Evolutionary conservation across 2,888 invertebrate genomes (phyloP), one percentile per base, ranked within the genome.

Genomic region (Hirudinaria manillensis): DNA sequence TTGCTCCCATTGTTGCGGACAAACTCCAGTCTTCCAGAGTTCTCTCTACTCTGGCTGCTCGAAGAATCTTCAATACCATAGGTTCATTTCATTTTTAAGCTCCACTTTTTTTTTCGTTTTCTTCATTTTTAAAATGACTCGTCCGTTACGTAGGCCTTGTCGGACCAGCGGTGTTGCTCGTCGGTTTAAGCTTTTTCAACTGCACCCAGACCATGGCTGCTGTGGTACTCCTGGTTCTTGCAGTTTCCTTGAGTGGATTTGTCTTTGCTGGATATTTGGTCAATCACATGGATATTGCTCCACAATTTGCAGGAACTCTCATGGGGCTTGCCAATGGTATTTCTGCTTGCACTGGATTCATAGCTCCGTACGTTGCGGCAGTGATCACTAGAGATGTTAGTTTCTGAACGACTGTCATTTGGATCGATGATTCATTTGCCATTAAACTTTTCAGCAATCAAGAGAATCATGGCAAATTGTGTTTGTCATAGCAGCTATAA

Each of bases 391-490:
- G 76, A 74, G 79, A 80, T 70, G 79, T 79, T 53, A 73, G 77
- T 72, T 24, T 16, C 21, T 29, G 21, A 45, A 6, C 27, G 27
- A 45, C 34, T 29, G n/a, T 51, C n/a, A 24, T 45, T 51, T 45
- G 32, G 19, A 13, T 71, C 36, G 24, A 36, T 51, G n/a, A 27
- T 24, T 27, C 24, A 53, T 10, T 32, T 7, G 10, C 13, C 16
- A 34, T 72, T 61, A 19, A n/a, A 0, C 61, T 53, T 72, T 70
- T 19, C 87, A 83, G 32, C 87, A 91, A 90, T 89, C 88, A 1
- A 88, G 89, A n/a, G 89, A 89, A 51, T 90, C 93, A 86, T 94
- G 94, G 94, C 89, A 90, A 77, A 86, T 89, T 45, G 91, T 94
- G 3, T 94, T 94, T 86, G 91, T 91, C 85, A 91, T 93, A 80